phyloP scores from a whole-genome alignment of 1,140 invertebrate species.

The Achatina immaculata region DNA sequence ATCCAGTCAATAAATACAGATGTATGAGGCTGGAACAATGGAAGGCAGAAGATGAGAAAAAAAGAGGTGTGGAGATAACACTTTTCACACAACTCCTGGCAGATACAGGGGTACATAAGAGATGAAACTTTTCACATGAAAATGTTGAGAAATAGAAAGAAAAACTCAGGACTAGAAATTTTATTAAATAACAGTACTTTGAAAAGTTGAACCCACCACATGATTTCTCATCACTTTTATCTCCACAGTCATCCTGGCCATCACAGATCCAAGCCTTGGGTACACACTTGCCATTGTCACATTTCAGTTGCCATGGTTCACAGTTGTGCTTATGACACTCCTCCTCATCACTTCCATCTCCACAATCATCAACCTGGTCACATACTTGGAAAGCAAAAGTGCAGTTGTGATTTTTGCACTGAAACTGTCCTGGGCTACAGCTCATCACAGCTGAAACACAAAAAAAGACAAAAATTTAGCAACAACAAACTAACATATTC shows the following conservation, averaged over 20 bases:
- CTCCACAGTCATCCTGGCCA: conserved; percentile 90
- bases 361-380: conserved; percentile 88
- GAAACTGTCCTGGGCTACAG: conserved; percentile 87
- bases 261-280: conserved; percentile 63
- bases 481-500: no score
- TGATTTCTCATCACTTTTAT: conserved; percentile 94
- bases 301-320: conserved; percentile 63
- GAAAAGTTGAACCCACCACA: conserved; percentile 75
- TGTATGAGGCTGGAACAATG: no score
- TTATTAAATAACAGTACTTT: no score
- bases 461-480: neutral
- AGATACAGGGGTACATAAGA: no score
- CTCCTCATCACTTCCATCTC: conserved; percentile 90
- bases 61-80: no score
- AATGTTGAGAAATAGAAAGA: no score
- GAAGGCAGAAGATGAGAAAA: no score
- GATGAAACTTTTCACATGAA: no score
- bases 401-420: conserved; percentile 93
- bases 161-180: no score
- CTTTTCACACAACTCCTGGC: no score
- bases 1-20: no score
- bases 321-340: conserved; percentile 70
- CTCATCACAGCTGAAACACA: conserved; percentile 69
- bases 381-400: conserved; percentile 91
- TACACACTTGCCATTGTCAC: conserved; percentile 62